Conservation (phyloP, 2,888 invertebrate species). For the Nomada ruficornis region DNA sequence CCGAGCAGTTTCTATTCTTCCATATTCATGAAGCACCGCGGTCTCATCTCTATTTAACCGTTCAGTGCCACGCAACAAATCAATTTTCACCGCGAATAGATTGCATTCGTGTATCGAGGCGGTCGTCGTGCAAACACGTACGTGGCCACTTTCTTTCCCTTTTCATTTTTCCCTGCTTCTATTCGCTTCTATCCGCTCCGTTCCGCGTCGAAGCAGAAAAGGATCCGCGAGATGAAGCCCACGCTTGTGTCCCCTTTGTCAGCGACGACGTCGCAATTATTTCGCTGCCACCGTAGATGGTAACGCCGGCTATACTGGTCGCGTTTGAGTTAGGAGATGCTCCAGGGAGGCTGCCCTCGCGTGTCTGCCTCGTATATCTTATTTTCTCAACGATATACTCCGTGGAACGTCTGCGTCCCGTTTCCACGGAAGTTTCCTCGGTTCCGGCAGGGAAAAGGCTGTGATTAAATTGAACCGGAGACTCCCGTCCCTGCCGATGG, state of each 20-base stretch:
- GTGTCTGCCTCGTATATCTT: slow-evolving; percentile 73
- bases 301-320: slow-evolving; percentile 44
- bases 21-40: slow-evolving; percentile 41
- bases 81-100: slow-evolving; percentile 41
- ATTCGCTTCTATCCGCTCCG: slow-evolving; percentile 1
- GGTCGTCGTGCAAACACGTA: background rate
- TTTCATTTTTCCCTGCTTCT: background rate
- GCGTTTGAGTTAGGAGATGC: slow-evolving; percentile 36
- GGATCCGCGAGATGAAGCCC: slow-evolving; percentile 40
- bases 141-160: slow-evolving; percentile 2
- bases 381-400: slow-evolving; percentile 64
- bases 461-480: slow-evolving; percentile 36
- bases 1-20: background rate
- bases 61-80: slow-evolving; percentile 42
- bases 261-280: slow-evolving; percentile 67
- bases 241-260: slow-evolving; percentile 63
- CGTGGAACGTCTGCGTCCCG: background rate
- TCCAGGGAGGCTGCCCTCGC: slow-evolving; percentile 46
- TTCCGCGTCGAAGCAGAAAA: slow-evolving; percentile 41
- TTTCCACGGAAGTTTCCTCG: slow-evolving; percentile 19
- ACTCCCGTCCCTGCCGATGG: background rate
- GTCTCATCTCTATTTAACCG: slow-evolving; percentile 47
- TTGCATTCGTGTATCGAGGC: slow-evolving; percentile 18
- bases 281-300: slow-evolving; percentile 68
- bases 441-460: background rate